Evolutionary conservation across 2,888 invertebrate genomes (phyloP).

Genomic region (Bombylius major): DNA sequence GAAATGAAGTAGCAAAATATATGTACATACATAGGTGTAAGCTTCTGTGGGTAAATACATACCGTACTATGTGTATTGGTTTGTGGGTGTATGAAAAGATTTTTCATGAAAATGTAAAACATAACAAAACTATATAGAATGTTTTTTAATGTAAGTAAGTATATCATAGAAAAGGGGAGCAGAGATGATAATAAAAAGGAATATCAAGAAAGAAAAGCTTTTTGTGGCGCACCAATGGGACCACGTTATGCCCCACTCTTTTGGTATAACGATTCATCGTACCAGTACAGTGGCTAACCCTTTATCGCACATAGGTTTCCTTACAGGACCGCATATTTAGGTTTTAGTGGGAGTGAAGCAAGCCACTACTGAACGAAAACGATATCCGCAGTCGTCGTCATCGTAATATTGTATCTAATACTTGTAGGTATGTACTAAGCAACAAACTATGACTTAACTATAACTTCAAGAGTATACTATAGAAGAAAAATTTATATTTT

Average conservation of each 20-base stretch:
- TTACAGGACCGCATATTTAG: slow-evolving; percentile 40
- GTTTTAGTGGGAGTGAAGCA: slow-evolving; percentile 36
- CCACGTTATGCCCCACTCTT: slow-evolving; percentile 35
- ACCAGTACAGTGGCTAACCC: slow-evolving; percentile 40
- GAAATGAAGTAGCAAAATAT: background rate
- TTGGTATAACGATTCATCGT: slow-evolving; percentile 20
- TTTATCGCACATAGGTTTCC: slow-evolving; percentile 40
- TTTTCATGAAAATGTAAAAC: background rate
- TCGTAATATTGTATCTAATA: slow-evolving; percentile 1
- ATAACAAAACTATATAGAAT: too few relatives aligned
- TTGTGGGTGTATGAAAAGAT: slow-evolving; percentile 12
- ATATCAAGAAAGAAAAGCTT: slow-evolving; percentile 30
- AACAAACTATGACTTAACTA: background rate
- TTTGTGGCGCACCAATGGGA: slow-evolving; percentile 40
- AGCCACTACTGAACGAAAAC: slow-evolving; percentile 35
- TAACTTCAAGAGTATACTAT: background rate
- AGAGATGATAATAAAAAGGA: slow-evolving; percentile 9
- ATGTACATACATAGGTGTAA: slow-evolving; percentile 2
- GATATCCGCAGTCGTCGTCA: slow-evolving; percentile 26
- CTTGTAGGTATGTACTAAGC: slow-evolving; percentile 11
- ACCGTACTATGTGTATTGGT: slow-evolving; percentile 7
- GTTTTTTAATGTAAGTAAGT: too few relatives aligned
- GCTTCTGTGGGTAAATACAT: background rate
- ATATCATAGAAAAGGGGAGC: slow-evolving; percentile 11
- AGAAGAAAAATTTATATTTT: background rate